Evolutionary conservation across 37 sponge, comb jelly and placozoan genomes (phyloP).

Genomic region (Beroe forskalii): DNA sequence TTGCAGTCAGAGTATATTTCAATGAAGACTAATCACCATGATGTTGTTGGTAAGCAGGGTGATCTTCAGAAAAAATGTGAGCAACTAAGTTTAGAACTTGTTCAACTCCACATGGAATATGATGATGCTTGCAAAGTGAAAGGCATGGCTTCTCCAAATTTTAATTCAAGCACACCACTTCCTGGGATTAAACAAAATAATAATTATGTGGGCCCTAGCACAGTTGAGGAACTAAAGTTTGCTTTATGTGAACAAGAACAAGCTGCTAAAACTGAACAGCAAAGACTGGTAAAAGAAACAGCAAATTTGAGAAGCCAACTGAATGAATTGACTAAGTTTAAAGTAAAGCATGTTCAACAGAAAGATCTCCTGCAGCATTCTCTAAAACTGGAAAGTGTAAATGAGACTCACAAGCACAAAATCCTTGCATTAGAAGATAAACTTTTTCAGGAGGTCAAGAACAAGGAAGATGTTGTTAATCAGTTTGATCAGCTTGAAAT

Average conservation of each 20-base stretch:
- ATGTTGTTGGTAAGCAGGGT: background rate
- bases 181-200: background rate
- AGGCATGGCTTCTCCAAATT: background rate
- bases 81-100: slow-evolving; percentile 26
- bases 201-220: background rate
- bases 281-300: background rate
- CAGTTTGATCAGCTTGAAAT: background rate
- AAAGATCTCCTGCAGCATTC: slow-evolving; percentile 18
- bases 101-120: slow-evolving; percentile 57
- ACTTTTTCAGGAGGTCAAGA: background rate
- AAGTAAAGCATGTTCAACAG: background rate
- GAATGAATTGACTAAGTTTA: background rate
- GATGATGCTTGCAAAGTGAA: background rate
- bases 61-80: slow-evolving; percentile 23
- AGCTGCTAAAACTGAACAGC: background rate
- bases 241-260: slow-evolving; percentile 30
- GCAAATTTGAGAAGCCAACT: background rate
- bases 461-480: background rate
- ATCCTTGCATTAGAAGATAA: background rate
- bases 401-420: slow-evolving; percentile 9
- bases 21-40: slow-evolving; percentile 50
- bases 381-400: background rate
- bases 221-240: background rate
- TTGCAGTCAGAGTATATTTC: slow-evolving; percentile 27
- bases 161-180: background rate